Percentiles rank a stretch among this genome's conserved stretches.
These are phyloP conservation scores for Erythrolamprus reginae DNA, from an alignment of 2,113 vertebrate species.

Conservation along the genomic window DNA sequence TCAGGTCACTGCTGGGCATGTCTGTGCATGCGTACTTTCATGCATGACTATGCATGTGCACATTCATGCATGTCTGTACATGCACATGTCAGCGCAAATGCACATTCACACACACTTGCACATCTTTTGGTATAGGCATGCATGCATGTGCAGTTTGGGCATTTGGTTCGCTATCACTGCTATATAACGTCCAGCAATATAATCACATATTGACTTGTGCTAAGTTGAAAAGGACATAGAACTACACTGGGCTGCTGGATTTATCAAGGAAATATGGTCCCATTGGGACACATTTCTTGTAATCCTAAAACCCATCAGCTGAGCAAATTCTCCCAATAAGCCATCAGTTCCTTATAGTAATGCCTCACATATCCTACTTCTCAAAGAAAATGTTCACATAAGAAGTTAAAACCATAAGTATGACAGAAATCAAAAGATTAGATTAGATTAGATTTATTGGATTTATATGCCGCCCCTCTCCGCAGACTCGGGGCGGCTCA, in stretches of 20 bases:
- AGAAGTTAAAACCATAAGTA: not conserved
- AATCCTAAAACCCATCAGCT: not conserved
- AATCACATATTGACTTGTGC: not conserved
- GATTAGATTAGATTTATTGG: no score
- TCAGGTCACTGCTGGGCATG: no score
- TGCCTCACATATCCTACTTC: not conserved
- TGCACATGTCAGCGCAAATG: no score
- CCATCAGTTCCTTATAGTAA: not conserved
- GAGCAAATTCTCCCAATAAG: not conserved
- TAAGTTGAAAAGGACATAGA: not conserved
- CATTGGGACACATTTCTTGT: not conserved
- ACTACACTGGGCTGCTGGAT: not conserved
- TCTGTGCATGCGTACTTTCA: no score
- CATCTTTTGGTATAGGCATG: no score
- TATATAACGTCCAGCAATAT: not conserved
- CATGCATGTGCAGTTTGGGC: no score
- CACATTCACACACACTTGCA: no score
- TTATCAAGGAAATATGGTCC: not conserved
- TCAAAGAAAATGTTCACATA: not conserved
- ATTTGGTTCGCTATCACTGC: no score
- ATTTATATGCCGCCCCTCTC: no score
- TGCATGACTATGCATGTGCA: no score
- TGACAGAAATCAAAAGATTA: not conserved
- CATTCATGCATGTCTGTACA: no score
- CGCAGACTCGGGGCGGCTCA: no score